phyloP scores from a whole-genome alignment of 2,888 invertebrate genomes.

The Rotaria socialis region DNA sequence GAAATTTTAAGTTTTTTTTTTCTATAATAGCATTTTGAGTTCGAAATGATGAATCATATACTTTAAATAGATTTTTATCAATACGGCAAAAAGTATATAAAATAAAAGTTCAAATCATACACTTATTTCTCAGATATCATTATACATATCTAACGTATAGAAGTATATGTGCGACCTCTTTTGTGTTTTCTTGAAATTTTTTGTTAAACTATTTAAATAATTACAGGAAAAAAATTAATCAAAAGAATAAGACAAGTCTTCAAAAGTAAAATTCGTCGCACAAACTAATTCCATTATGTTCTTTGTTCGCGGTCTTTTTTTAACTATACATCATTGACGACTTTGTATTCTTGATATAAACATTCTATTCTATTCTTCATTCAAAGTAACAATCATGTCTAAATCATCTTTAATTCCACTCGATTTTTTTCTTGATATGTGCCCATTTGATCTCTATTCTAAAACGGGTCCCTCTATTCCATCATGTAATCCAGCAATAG shows the following conservation, averaged over 20 bases:
- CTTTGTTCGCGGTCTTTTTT: conserved; percentile 22
- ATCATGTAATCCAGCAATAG: background rate
- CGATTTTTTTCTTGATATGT: conserved; percentile 10
- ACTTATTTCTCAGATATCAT: no score
- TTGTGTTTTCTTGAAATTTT: background rate
- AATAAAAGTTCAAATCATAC: no score
- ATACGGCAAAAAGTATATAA: no score
- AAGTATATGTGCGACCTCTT: background rate
- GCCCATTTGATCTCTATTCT: conserved; percentile 10
- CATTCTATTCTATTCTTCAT: background rate
- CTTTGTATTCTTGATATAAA: no score
- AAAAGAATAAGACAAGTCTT: background rate
- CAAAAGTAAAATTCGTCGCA: background rate
- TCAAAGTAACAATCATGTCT: background rate
- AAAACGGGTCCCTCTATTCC: conserved; percentile 8
- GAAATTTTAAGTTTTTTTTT: no score
- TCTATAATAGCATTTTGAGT: no score
- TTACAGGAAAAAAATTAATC: background rate
- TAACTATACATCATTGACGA: background rate
- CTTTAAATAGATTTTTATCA: no score
- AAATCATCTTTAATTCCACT: background rate
- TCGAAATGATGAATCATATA: no score
- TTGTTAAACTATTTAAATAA: background rate
- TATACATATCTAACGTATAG: no score
- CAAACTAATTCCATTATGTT: background rate